These are phyloP conservation scores for Pelodiscus sinensis DNA, from an alignment of 2,113 vertebrate genomes.

Conservation along the genomic window DNA sequence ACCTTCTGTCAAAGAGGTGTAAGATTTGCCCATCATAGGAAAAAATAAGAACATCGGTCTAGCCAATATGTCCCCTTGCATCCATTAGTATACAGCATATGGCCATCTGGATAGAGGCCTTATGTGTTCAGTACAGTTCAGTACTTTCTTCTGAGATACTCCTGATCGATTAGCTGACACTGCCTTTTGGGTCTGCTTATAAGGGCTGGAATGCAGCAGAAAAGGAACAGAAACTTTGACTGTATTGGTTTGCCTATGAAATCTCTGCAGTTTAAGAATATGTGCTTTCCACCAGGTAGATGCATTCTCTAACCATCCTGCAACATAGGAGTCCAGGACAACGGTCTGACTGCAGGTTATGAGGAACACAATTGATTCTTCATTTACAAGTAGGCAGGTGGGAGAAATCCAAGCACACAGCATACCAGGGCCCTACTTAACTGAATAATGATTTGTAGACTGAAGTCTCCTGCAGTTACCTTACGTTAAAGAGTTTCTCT, in stretches of 20 bases:
- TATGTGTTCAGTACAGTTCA: background rate
- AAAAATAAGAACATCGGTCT: background rate
- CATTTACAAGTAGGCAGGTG: background rate
- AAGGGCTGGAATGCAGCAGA: background rate
- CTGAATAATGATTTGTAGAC: background rate
- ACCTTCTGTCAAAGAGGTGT: constrained; percentile 35
- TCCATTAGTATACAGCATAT: constrained; percentile 1
- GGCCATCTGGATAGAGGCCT: background rate
- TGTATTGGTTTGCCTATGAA: background rate
- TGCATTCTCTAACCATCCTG: background rate
- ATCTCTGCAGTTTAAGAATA: background rate
- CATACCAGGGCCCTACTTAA: background rate
- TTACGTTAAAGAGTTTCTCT: background rate
- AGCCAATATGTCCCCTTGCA: background rate
- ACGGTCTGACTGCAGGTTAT: background rate
- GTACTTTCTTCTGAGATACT: background rate
- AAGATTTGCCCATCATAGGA: constrained; percentile 29
- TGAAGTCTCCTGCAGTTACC: background rate
- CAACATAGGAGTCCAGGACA: background rate
- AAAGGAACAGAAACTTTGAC: background rate
- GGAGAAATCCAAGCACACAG: background rate
- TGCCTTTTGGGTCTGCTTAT: background rate
- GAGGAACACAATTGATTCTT: background rate
- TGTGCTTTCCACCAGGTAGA: background rate
- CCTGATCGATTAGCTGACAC: background rate